Conservation (phyloP, 1,140 invertebrate genomes). For the Paracyclopina nana region DNA sequence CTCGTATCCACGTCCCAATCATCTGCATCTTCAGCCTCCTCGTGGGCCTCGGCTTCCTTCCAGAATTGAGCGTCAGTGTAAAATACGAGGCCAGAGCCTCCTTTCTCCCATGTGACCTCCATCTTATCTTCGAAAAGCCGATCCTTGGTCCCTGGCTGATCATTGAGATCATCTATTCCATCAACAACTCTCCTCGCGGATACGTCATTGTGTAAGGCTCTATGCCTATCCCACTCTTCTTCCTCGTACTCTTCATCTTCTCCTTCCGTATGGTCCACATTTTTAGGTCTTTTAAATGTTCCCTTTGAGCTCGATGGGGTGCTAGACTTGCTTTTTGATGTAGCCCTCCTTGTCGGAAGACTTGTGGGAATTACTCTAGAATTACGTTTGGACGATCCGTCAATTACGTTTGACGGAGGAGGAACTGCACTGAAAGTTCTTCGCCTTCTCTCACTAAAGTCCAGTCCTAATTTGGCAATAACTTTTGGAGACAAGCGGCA, state of each 20-base stretch:
- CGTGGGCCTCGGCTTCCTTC: slow-evolving; percentile 33
- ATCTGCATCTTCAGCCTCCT: slow-evolving; percentile 37
- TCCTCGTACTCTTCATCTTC: slow-evolving; percentile 24
- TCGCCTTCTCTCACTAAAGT: slow-evolving; percentile 26
- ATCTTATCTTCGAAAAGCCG: slow-evolving; percentile 36
- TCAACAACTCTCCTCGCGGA: slow-evolving; percentile 23
- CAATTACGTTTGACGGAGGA: background rate
- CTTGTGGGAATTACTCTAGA: background rate
- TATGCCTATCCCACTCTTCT: slow-evolving; percentile 34
- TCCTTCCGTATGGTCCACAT: too few relatives aligned
- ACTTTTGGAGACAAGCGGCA: slow-evolving; percentile 33
- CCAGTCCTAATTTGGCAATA: slow-evolving; percentile 32
- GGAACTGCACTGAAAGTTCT: slow-evolving; percentile 17
- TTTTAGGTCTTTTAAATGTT: too few relatives aligned
- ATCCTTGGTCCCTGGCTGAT: slow-evolving; percentile 24
- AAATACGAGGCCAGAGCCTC: slow-evolving; percentile 38
- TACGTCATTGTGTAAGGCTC: slow-evolving; percentile 37
- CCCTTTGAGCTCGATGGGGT: background rate
- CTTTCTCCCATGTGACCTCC: slow-evolving; percentile 42
- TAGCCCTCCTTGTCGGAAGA: background rate
- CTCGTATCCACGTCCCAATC: slow-evolving; percentile 41
- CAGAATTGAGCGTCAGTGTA: slow-evolving; percentile 39
- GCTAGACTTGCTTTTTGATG: background rate
- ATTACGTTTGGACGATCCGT: background rate
- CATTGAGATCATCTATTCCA: background rate